Evolutionary conservation across 2,888 invertebrate genomes (phyloP).

Genomic region (Elmis aenea): DNA sequence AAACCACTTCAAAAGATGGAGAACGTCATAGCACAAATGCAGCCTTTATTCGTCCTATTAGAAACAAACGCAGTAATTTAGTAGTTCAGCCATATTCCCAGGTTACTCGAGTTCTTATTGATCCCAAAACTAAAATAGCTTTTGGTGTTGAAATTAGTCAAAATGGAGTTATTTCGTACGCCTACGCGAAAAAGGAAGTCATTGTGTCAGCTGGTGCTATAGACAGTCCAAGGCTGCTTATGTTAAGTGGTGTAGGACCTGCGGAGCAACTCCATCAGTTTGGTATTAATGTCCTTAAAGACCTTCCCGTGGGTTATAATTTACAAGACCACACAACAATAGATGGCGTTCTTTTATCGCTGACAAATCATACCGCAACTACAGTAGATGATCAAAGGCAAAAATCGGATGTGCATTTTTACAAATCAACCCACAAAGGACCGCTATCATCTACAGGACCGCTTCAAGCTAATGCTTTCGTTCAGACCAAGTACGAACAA

Average conservation of each 20-base stretch:
- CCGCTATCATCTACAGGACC: conserved; percentile 84
- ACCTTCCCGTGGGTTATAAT: conserved; percentile 79
- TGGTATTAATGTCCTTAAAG: conserved; percentile 73
- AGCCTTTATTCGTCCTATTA: conserved; percentile 75
- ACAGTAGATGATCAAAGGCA: conserved; percentile 75
- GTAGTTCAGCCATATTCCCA: conserved; percentile 81
- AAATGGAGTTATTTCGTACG: conserved; percentile 65
- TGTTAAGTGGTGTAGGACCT: conserved; percentile 88
- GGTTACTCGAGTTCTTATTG: conserved; percentile 69
- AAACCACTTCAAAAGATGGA: conserved; percentile 72
- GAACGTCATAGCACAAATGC: conserved; percentile 85
- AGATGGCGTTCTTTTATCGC: conserved; percentile 77
- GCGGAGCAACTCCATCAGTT: conserved; percentile 65
- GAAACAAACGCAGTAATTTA: conserved; percentile 73
- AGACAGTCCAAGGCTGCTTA: conserved; percentile 88
- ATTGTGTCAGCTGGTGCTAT: conserved; percentile 88
- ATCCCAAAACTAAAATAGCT: conserved; percentile 68
- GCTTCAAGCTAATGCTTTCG: conserved; percentile 79
- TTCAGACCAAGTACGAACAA: conserved; percentile 82
- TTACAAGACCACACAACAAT: conserved; percentile 86
- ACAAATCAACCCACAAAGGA: conserved; percentile 79
- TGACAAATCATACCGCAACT: conserved; percentile 73
- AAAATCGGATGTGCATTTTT: conserved; percentile 73
- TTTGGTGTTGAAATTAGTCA: conserved; percentile 79
- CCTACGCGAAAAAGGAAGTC: conserved; percentile 77